Conservation (phyloP, 2,888 invertebrate species). For the Cosmorhoe ocellata region DNA sequence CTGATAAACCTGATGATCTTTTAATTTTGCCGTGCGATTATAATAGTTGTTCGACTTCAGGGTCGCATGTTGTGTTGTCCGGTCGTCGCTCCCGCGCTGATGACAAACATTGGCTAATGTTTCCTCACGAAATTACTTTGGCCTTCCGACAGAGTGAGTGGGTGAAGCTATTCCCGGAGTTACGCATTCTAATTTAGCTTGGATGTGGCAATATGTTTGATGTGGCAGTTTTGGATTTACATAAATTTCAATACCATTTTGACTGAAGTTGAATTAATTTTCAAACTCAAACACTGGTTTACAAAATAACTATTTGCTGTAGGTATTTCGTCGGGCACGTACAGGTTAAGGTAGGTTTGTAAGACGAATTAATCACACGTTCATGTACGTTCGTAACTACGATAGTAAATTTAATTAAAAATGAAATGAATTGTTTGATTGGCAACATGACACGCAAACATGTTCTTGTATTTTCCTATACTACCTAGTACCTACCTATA, state of each 20-base stretch:
- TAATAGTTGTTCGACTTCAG: conserved; percentile 18
- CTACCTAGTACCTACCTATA: too few species aligned
- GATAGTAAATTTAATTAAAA: conserved; percentile 2
- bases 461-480: neutral
- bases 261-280: neutral
- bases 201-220: conserved; percentile 22
- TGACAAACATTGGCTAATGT: conserved; percentile 48
- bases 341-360: neutral
- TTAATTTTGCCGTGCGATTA: neutral
- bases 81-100: conserved; percentile 55
- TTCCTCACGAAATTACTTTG: conserved; percentile 57
- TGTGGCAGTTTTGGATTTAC: conserved; percentile 17
- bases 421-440: conserved; percentile 23
- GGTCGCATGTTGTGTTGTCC: conserved; percentile 43
- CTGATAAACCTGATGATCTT: too few species aligned
- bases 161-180: conserved; percentile 33
- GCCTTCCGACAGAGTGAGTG: conserved; percentile 52
- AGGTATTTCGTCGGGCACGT: neutral
- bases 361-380: too few species aligned
- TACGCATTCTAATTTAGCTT: conserved; percentile 24
- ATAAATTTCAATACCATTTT: conserved; percentile 4
- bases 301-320: neutral
- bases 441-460: conserved; percentile 7
- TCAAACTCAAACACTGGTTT: neutral
- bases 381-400: too few species aligned